phyloP scores from a whole-genome alignment of 2,888 invertebrate species.

The Metopia argyrocephala region DNA sequence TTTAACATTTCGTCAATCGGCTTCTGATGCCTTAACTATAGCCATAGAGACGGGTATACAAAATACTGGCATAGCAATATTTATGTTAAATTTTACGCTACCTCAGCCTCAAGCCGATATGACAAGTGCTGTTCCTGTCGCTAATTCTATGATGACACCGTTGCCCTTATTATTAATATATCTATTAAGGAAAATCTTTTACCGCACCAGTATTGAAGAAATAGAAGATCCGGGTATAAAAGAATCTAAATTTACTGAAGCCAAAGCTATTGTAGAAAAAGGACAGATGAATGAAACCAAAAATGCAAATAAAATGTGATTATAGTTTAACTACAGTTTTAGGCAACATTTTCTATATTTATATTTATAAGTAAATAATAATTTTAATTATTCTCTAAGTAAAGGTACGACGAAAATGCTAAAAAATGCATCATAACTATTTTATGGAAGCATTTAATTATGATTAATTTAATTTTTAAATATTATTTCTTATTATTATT shows the following conservation, averaged over 20 bases:
- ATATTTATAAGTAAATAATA: background rate
- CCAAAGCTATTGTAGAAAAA: constrained; percentile 57
- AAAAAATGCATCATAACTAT: background rate
- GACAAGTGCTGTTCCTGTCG: constrained; percentile 91
- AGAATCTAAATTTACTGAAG: constrained; percentile 52
- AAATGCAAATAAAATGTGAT: constrained; percentile 14
- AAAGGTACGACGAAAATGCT: background rate
- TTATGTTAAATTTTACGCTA: constrained; percentile 88
- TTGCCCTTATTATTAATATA: constrained; percentile 84
- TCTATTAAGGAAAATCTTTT: constrained; percentile 79
- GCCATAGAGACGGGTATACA: constrained; percentile 94
- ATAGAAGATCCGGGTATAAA: constrained; percentile 44
- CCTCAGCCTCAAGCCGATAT: constrained; percentile 91
- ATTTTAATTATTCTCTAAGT: background rate
- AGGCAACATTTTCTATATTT: too few relatives aligned
- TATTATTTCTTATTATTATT: too few relatives aligned
- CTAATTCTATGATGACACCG: constrained; percentile 94
- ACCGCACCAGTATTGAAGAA: constrained; percentile 54
- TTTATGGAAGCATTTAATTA: background rate
- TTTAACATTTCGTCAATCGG: constrained; percentile 81
- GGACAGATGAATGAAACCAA: background rate
- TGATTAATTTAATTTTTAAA: background rate
- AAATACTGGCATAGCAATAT: constrained; percentile 93
- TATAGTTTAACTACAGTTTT: background rate
- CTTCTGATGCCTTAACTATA: constrained; percentile 86